A percentile compares a stretch with the other conserved stretches of the same genome.
phyloP scores from a whole-genome alignment of 2,888 invertebrate genomes.

The Drosophila mulleri region DNA sequence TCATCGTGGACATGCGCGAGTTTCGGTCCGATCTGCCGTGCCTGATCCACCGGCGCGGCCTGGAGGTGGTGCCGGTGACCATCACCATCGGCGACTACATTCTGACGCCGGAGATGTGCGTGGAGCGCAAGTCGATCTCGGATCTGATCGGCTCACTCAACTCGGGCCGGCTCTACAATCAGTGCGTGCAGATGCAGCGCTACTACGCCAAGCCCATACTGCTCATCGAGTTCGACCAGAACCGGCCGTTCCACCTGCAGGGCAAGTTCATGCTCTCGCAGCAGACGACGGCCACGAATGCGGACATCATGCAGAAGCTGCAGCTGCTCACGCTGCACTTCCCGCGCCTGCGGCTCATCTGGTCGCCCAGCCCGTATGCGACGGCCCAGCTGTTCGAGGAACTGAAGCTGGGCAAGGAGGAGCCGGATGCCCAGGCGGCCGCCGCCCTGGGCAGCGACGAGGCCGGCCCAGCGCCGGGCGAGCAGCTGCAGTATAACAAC shows the following conservation, averaged over 20 bases:
- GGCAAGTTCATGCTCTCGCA: constrained; percentile 92
- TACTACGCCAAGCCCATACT: constrained; percentile 95
- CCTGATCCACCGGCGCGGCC: constrained; percentile 95
- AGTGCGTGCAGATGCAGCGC: constrained; percentile 96
- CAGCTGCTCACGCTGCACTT: constrained; percentile 97
- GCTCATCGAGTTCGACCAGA: constrained; percentile 98
- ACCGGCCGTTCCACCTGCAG: constrained; percentile 95
- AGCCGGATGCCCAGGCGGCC: constrained; percentile 91
- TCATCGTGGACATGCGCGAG: constrained; percentile 98
- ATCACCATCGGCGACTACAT: constrained; percentile 98
- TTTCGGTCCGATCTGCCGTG: constrained; percentile 98
- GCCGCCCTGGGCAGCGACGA: constrained; percentile 90
- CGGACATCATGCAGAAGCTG: constrained; percentile 93
- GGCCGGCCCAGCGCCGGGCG: constrained; percentile 52
- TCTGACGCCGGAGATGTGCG: constrained; percentile 97
- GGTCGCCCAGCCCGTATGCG: constrained; percentile 98
- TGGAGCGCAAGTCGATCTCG: constrained; percentile 98
- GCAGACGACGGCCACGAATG: constrained; percentile 88
- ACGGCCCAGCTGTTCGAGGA: constrained; percentile 98
- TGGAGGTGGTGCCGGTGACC: constrained; percentile 96
- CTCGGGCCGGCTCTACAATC: constrained; percentile 97
- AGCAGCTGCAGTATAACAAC: constrained; percentile 89
- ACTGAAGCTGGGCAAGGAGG: constrained; percentile 93
- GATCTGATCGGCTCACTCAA: constrained; percentile 98
- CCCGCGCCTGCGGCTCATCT: constrained; percentile 95